Base-by-base conservation (phyloP, 2,797 vertebrate genomes). In the Merluccius polli region DNA sequence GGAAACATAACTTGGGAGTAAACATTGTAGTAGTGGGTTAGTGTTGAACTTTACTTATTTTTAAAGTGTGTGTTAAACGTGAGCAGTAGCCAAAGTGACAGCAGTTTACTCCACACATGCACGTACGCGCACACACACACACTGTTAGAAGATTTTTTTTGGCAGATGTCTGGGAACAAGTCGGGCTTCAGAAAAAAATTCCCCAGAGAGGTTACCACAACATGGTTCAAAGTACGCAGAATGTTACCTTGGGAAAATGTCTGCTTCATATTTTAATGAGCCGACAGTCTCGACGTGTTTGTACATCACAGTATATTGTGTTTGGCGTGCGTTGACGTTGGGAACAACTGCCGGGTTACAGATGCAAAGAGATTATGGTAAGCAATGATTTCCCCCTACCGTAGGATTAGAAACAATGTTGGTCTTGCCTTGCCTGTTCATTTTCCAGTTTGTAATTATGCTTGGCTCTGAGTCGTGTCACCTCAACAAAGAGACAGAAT, bases 371-470 rank as follows among this genome's bases (percentile, higher is more conserved):
- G 13, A 44, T 44, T 16, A 52, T 21, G 48, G 48, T 21, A 52
- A 44, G 10, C 11, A 12, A 41, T 41, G 38, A 41, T 41, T 41
- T 44, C 13, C 41, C 41, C 41, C 41, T 15, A 59, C 52, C 59
- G 2, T 65, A 12, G 24, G 59, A 65, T 65, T 65, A 24, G 24
- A 65, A 24, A 65, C 59, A 27, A 27, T 27, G 59, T 65, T 6
- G 10, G 59, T 27, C 59, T 65, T 12, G 59, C 59, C 59, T 27
- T 27, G 59, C 27, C 16, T 72, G 75, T 35, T 81, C 75, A 77
- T 79, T 81, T 80, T 81, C 67, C 79, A 74, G 74, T 82, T 81
- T 78, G 63, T 77, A 82, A 83, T 85, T 72, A 77, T 68, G 75
- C 71, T 75, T 32, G 7, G 77, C 48, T 48, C 74, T 32, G 27